phyloP scores from a whole-genome alignment of 2,113 vertebrate species.

The Dicaeum eximium region DNA sequence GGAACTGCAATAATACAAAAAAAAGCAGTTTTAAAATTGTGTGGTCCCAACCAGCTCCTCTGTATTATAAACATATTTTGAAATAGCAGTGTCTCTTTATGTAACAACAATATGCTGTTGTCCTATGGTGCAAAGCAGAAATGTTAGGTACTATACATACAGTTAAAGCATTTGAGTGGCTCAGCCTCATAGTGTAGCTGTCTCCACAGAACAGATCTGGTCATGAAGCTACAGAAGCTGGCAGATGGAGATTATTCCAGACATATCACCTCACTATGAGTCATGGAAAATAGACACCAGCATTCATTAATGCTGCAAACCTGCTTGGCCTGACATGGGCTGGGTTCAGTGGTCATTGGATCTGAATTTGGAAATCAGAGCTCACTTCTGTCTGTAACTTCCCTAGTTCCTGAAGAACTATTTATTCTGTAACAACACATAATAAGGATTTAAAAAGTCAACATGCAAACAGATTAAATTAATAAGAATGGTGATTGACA shows the following conservation, averaged over 20 bases:
- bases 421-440: background rate
- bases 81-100: background rate
- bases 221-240: background rate
- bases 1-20: background rate
- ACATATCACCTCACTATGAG: background rate
- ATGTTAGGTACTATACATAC: background rate
- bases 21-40: background rate
- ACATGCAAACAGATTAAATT: background rate
- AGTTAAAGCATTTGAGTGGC: background rate
- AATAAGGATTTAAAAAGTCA: background rate
- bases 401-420: background rate
- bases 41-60: background rate
- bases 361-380: background rate
- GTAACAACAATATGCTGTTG: background rate
- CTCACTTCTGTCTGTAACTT: background rate
- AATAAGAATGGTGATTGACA: background rate
- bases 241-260: background rate
- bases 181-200: background rate
- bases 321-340: background rate
- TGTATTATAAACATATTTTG: background rate
- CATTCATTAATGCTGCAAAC: background rate
- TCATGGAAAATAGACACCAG: background rate
- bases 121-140: background rate
- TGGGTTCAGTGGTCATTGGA: conserved; percentile 18
- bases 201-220: background rate